phyloP scores from a whole-genome alignment of 2,888 invertebrate species.

The Cheilosia grossa region DNA sequence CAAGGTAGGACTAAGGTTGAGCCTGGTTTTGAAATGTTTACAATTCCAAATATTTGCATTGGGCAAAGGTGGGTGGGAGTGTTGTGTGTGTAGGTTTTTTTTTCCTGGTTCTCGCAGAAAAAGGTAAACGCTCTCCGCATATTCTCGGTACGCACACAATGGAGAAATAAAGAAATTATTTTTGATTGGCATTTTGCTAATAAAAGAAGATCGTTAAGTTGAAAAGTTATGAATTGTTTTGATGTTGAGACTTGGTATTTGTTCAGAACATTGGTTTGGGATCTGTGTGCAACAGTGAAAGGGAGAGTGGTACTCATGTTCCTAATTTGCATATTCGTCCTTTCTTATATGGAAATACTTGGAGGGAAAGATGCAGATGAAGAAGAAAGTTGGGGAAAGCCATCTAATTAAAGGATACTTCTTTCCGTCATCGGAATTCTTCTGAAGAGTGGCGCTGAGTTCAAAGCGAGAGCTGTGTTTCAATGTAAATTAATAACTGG shows the following conservation, averaged over 20 bases:
- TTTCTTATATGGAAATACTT: not conserved
- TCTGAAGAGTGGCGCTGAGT: not conserved
- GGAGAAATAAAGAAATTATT: slow-evolving; percentile 71
- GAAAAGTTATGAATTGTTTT: slow-evolving; percentile 74
- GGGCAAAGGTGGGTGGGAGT: slow-evolving; percentile 17
- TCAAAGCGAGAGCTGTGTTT: no score
- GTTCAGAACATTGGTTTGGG: slow-evolving; percentile 38
- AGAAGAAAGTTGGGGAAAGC: slow-evolving; percentile 17
- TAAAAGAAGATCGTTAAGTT: slow-evolving; percentile 74
- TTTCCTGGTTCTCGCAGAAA: slow-evolving; percentile 43
- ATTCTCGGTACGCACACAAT: slow-evolving; percentile 39
- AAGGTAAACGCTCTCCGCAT: slow-evolving; percentile 60
- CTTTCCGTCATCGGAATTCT: slow-evolving; percentile 1
- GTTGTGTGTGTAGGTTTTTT: slow-evolving; percentile 7
- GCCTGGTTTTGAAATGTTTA: slow-evolving; percentile 74
- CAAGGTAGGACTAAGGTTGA: slow-evolving; percentile 56
- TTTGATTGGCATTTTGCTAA: slow-evolving; percentile 75
- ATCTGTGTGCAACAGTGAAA: not conserved
- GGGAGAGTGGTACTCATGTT: slow-evolving; percentile 16
- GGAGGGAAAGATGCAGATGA: not conserved
- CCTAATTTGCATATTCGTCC: slow-evolving; percentile 40
- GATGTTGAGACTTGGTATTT: slow-evolving; percentile 73
- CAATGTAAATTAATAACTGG: no score
- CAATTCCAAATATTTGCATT: slow-evolving; percentile 69
- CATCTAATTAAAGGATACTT: slow-evolving; percentile 38